Percentiles rank a stretch among this genome's conserved stretches.
These are phyloP conservation scores for Ascaphus truei DNA, from an alignment of 2,113 vertebrate genomes.

Conservation along the genomic window DNA sequence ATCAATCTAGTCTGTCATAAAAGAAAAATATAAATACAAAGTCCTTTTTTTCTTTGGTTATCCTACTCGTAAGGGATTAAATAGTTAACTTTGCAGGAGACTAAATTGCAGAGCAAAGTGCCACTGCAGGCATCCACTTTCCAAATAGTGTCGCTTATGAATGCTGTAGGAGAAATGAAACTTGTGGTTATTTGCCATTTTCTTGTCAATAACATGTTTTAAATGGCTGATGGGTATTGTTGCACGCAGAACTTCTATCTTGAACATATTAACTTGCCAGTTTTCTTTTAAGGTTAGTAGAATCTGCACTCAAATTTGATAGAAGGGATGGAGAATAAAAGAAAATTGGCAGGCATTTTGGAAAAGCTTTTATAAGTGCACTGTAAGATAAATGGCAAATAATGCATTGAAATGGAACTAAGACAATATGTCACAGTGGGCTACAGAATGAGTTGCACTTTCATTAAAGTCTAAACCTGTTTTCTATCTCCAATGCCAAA, in stretches of 20 bases:
- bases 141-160: background rate
- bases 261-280: slow-evolving; percentile 32
- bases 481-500: slow-evolving; percentile 14
- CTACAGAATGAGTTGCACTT: slow-evolving; percentile 15
- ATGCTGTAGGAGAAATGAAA: slow-evolving; percentile 18
- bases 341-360: slow-evolving; percentile 26
- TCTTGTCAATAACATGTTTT: slow-evolving; percentile 29
- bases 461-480: slow-evolving; percentile 32
- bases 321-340: slow-evolving; percentile 6
- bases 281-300: slow-evolving; percentile 12
- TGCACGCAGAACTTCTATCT: slow-evolving; percentile 4
- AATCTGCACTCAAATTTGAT: slow-evolving; percentile 17
- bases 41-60: too few relatives aligned
- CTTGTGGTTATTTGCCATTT: slow-evolving; percentile 29
- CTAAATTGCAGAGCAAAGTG: background rate
- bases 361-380: slow-evolving; percentile 27
- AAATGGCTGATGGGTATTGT: slow-evolving; percentile 34
- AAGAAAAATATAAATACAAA: too few relatives aligned
- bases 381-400: slow-evolving; percentile 28
- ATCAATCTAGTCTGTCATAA: too few relatives aligned
- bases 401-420: slow-evolving; percentile 31
- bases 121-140: background rate
- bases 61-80: background rate
- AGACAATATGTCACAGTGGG: slow-evolving; percentile 29
- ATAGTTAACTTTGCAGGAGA: background rate